These are phyloP conservation scores for Rhinoderma darwinii DNA, from an alignment of 2,113 vertebrate species.

Conservation along the genomic window DNA sequence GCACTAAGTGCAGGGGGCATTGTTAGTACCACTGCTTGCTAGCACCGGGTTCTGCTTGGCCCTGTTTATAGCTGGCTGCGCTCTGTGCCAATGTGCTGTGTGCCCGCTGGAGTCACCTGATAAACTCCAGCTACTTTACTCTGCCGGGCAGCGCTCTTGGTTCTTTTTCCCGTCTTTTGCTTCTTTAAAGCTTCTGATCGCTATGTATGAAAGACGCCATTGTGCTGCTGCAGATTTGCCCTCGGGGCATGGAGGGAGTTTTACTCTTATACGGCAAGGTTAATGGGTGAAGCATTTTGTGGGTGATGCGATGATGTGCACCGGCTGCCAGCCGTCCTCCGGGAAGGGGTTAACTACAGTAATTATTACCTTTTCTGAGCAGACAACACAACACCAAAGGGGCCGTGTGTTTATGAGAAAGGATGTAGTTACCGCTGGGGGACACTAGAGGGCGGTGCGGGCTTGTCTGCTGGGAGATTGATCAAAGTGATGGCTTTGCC, in stretches of 20 bases:
- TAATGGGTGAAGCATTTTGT: conserved; percentile 15
- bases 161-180: not conserved
- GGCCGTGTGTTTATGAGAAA: not conserved
- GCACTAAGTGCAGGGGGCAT: not conserved
- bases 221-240: conserved; percentile 76
- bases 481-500: conserved; percentile 48
- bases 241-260: conserved; percentile 68
- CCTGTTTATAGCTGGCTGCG: not conserved
- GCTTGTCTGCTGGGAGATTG: conserved; percentile 48
- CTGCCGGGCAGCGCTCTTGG: not conserved
- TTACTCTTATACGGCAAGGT: not conserved
- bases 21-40: not conserved
- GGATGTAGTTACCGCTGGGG: conserved; percentile 16
- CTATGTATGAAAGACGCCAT: conserved; percentile 79
- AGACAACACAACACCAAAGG: conserved; percentile 13
- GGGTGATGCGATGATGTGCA: conserved; percentile 66
- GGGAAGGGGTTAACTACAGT: not conserved
- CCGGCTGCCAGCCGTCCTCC: conserved; percentile 43
- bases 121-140: not conserved
- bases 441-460: conserved; percentile 36
- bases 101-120: not conserved
- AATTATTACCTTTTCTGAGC: conserved; percentile 16
- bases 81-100: not conserved
- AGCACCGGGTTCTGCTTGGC: conserved; percentile 6
- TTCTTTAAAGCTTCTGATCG: not conserved